A percentile compares a stretch with the other conserved stretches of the same genome.
phyloP scores from a whole-genome alignment of 1,140 invertebrate genomes.

The Caenorhabditis inopinata region DNA sequence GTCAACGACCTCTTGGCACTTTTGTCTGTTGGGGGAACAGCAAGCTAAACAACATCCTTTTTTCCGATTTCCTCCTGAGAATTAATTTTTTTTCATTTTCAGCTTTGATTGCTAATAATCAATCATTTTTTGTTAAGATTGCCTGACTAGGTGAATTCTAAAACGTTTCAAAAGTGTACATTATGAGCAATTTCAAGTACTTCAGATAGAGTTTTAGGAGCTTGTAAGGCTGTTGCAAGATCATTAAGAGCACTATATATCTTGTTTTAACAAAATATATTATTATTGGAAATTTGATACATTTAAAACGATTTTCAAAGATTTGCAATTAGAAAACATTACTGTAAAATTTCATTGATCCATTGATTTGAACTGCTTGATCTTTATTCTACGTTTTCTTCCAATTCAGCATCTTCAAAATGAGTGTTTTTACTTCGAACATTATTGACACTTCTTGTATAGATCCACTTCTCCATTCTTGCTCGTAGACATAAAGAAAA shows the following conservation, averaged over 20 bases:
- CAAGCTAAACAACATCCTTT: background rate
- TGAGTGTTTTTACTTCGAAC: background rate
- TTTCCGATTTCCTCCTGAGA: background rate
- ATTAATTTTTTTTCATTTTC: too few relatives aligned
- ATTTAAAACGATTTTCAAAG: too few relatives aligned
- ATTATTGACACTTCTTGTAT: conserved; percentile 22
- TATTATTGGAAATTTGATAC: too few relatives aligned
- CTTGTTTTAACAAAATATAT: too few relatives aligned
- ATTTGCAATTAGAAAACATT: too few relatives aligned
- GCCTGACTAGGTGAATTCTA: background rate
- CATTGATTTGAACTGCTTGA: too few relatives aligned
- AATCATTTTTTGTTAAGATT: background rate
- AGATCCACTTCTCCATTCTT: background rate
- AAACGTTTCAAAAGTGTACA: background rate
- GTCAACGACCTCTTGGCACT: conserved; percentile 21
- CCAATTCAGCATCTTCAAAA: background rate
- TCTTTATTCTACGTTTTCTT: background rate
- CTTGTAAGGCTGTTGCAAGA: too few relatives aligned
- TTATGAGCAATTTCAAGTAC: too few relatives aligned
- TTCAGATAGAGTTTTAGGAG: too few relatives aligned
- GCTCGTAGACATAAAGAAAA: background rate
- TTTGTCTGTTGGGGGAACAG: conserved; percentile 17
- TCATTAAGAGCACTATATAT: too few relatives aligned
- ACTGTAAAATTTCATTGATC: too few relatives aligned
- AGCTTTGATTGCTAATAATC: too few relatives aligned